Evolutionary conservation across 2,888 invertebrate genomes (phyloP), one percentile per base, ranked within the genome.

Genomic region (Melanargia galathea): DNA sequence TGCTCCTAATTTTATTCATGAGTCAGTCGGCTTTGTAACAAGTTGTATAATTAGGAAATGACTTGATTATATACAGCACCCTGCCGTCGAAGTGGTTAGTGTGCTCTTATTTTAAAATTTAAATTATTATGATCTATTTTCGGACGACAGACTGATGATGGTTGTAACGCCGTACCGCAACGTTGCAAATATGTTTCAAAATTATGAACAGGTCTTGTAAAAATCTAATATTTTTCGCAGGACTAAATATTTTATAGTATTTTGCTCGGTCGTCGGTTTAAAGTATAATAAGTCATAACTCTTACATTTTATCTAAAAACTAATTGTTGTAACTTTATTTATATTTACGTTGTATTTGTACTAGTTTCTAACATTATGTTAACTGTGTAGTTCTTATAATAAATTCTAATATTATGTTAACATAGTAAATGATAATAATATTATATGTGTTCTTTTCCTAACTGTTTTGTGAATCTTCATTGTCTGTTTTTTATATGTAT

Each of bases 11-110:
- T 74, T 70, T 30, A 57, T 46, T 46, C 60, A 55, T 66, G 68
- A 62, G 30, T 66, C 66, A 64, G 60, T 55, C 48, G 59, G 57
- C 55, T 55, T 57, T 54, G 71, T 72, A 68, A 69, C 73, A 71
- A 62, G 35, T 52, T 8, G 70, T 73, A 75, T 74, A 79, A 79
- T 79, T 79, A 78, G 77, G 79, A 80, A 75, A 73, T 76, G 73
- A 71, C 73, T 70, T 70, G 75, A 74, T 74, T 74, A 70, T 65
- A 43, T 24, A 16, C 10, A 26, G 10, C 2, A 40, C 2, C 16
- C 24, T 26, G 3, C 8, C 8, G 22, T 49, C 30, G 13, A 16
- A 26, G 18, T 26, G 16, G 2, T 43, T 43, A n/a, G 11, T 11
- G 48, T 24, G 22, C n/a, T 48, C 20, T n/a, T 11, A 24, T 48